These are phyloP conservation scores for Notoglanidium macrostoma DNA, from an alignment of 2,797 vertebrate species.

Conservation along the genomic window DNA sequence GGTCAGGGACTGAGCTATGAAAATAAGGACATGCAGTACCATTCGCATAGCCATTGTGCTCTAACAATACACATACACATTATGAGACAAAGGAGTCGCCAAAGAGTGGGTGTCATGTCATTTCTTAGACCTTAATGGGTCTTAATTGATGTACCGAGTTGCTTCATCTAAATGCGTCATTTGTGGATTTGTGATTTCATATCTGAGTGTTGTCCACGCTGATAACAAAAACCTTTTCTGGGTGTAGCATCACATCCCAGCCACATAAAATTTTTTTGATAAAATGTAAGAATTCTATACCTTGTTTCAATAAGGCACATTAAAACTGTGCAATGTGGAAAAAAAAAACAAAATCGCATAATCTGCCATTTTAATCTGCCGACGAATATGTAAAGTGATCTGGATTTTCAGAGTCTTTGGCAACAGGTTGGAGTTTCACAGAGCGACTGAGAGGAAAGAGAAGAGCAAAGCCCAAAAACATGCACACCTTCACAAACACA, in stretches of 20 bases:
- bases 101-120: not conserved
- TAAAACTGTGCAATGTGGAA: not conserved
- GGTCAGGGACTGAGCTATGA: slow-evolving; percentile 33
- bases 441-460: slow-evolving; percentile 30
- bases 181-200: not conserved
- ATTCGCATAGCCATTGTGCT: slow-evolving; percentile 41
- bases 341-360: not conserved
- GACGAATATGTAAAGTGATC: not conserved
- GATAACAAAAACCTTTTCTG: not conserved
- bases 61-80: slow-evolving; percentile 38
- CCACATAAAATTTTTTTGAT: not conserved
- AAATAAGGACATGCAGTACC: slow-evolving; percentile 30
- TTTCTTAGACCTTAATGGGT: slow-evolving; percentile 20
- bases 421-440: slow-evolving; percentile 61
- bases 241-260: not conserved
- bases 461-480: not conserved
- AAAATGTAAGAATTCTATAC: not conserved
- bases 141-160: slow-evolving; percentile 8
- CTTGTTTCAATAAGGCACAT: not conserved
- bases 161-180: slow-evolving; percentile 8
- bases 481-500: not conserved
- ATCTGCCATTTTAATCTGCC: not conserved
- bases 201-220: not conserved
- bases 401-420: slow-evolving; percentile 42
- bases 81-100: slow-evolving; percentile 41